Conservation (phyloP, 2,113 vertebrate genomes). For the Ochotona curzoniae region DNA sequence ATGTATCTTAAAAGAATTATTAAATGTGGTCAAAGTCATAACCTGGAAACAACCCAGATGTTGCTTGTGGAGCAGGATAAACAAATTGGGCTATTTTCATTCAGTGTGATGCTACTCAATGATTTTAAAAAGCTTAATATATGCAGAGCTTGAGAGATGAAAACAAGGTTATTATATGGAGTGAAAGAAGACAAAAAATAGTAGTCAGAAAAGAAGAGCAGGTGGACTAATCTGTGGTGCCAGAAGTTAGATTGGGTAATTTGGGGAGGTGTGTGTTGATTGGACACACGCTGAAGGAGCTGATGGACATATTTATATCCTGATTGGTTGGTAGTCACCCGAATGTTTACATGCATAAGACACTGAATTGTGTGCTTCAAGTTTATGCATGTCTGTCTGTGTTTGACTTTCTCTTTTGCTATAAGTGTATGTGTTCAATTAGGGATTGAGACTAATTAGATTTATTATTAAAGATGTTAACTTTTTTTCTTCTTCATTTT, state of each 20-base stretch:
- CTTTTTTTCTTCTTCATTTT: neutral
- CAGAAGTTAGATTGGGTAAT: neutral
- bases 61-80: neutral
- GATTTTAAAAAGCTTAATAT: conserved; percentile 30
- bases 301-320: neutral
- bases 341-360: neutral
- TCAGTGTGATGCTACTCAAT: neutral
- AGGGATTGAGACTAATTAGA: neutral
- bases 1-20: neutral
- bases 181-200: neutral
- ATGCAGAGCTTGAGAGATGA: neutral
- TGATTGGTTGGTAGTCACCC: neutral
- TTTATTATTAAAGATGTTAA: neutral
- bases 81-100: neutral
- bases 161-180: neutral
- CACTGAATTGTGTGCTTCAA: neutral
- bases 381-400: neutral
- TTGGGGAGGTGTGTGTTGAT: neutral
- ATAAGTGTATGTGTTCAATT: neutral
- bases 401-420: neutral
- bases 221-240: neutral
- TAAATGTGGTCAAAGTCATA: neutral
- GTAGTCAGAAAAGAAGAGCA: neutral
- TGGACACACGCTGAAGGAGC: neutral
- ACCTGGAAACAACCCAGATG: neutral